Base-by-base conservation (phyloP, 2,797 vertebrate genomes). In the Lophius americanus region DNA sequence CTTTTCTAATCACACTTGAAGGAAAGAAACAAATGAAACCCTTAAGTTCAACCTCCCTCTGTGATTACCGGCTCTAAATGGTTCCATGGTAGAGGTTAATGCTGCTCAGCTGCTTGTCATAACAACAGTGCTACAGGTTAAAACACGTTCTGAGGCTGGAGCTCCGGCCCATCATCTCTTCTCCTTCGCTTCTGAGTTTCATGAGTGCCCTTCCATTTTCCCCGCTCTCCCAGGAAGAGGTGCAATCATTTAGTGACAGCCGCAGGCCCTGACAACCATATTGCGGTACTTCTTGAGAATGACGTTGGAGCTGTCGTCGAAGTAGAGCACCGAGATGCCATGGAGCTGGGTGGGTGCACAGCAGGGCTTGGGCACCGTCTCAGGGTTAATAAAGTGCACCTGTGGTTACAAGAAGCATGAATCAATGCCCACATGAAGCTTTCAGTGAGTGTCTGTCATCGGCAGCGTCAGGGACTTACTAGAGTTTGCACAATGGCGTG, bases 271-370 rank as follows among this genome's bases (percentile, higher is more conserved):
- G 85, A 99, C 98, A 55, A 99, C 98, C 98, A 99, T 99, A 92
- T 99, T 99, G 57, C 98, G 94, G 90, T 99, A 99, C 82, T 99
- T 99, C 92, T 99, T 99, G 66, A 99, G 93, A 85, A 99, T 99
- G 73, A 99, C 98, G 0, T 99, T 99, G 89, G 98, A 98, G 89
- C 96, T 99, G 93, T 99, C 98, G 4, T 99, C 98, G 0, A 99
- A 99, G 84, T 99, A 99, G 68, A 99, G 96, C 57, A 99, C 98
- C 0, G 98, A 99, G 90, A 99, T 99, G 85, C 97, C 96, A 0
- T 99, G 97, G 76, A 99, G 96, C 91, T 99, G 97, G 1, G 98
- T 99, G 0, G 98, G 98, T 37, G 98, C 96, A 0, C 98, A 99
- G 94, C 98, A 99, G 44, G 98, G 98, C 79, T 97, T 98, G 52